phyloP scores from a whole-genome alignment of 2,888 invertebrate genomes.

The Ichneumoninae sp. region DNA sequence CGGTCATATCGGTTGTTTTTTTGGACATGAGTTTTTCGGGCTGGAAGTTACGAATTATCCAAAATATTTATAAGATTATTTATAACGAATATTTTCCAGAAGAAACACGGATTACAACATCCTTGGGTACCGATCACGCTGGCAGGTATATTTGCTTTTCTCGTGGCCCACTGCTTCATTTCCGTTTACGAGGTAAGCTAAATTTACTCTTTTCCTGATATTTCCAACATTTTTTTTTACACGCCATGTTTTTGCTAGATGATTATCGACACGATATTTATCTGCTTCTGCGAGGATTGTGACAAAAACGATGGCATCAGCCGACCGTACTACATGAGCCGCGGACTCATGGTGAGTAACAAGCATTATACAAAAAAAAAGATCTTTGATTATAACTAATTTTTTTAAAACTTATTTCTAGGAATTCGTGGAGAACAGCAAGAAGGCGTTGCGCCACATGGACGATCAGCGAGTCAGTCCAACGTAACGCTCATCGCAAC shows the following conservation, averaged over 20 bases:
- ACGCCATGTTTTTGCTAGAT: constrained; percentile 85
- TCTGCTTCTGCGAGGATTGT: constrained; percentile 90
- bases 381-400: constrained; percentile 1
- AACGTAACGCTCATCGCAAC: constrained; percentile 46
- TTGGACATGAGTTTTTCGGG: too few species aligned
- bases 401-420: constrained; percentile 68
- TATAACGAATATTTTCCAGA: constrained; percentile 76
- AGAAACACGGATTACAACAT: constrained; percentile 86
- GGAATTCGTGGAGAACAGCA: constrained; percentile 88
- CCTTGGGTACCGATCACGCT: constrained; percentile 88
- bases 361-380: not conserved
- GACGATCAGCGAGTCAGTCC: constrained; percentile 66
- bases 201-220: constrained; percentile 4
- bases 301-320: constrained; percentile 87
- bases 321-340: constrained; percentile 88
- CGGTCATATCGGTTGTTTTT: not conserved
- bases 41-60: too few species aligned
- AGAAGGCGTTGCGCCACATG: constrained; percentile 83
- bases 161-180: constrained; percentile 90
- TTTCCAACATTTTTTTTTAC: not conserved
- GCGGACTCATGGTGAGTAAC: constrained; percentile 86
- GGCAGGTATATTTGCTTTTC: constrained; percentile 88
- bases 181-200: constrained; percentile 89
- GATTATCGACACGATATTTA: constrained; percentile 89
- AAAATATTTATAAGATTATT: constrained; percentile 13